These are phyloP conservation scores for Eledone cirrhosa DNA, from an alignment of 2,888 invertebrate genomes.

Conservation along the genomic window DNA sequence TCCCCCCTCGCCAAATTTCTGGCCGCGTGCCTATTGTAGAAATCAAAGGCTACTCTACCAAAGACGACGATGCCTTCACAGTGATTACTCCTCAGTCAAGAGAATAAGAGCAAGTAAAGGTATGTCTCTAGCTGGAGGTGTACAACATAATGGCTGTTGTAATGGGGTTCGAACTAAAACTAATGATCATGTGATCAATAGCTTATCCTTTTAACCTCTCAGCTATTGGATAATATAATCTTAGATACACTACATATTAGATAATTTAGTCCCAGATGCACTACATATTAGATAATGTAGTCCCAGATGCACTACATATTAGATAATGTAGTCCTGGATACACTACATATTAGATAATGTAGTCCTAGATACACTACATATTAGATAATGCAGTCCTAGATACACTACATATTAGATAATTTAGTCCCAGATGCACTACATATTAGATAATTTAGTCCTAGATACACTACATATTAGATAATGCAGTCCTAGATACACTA, in stretches of 20 bases:
- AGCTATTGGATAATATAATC: background rate
- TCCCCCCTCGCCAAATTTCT: too few species aligned
- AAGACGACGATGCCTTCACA: too few species aligned
- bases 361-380: background rate
- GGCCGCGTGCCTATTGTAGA: too few species aligned
- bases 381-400: background rate
- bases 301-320: background rate
- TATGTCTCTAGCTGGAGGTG: too few species aligned
- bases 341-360: background rate
- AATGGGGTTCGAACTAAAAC: background rate
- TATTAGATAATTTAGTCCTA: background rate
- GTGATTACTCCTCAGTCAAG: too few species aligned
- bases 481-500: background rate
- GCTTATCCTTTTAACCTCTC: background rate
- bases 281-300: background rate
- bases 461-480: too few species aligned
- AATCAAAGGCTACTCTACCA: too few species aligned
- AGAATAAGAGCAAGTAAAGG: too few species aligned
- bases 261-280: background rate
- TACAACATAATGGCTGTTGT: too few species aligned
- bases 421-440: background rate
- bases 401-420: too few species aligned
- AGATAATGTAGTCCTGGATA: background rate
- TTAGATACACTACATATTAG: background rate
- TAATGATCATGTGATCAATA: background rate